Conservation (phyloP, 2,888 invertebrate genomes). For the Flabesymbios commensalis region DNA sequence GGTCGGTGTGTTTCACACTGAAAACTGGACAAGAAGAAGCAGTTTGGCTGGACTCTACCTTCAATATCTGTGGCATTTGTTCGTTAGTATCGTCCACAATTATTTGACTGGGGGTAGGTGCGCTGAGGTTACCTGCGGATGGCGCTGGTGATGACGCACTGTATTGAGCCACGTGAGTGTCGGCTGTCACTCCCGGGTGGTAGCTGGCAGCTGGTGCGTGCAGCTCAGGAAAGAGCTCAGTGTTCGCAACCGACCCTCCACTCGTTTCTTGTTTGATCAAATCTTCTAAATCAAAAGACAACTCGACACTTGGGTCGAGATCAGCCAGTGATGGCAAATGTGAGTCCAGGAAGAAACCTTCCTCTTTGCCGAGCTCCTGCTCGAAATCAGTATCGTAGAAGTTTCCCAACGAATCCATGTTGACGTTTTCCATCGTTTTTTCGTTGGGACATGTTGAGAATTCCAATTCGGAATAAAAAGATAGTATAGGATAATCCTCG, state of each 20-base stretch:
- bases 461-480: constrained; percentile 9
- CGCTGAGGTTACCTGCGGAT: background rate
- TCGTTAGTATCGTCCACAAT: background rate
- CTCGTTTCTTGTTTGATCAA: constrained; percentile 69
- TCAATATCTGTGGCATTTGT: no score
- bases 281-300: constrained; percentile 87
- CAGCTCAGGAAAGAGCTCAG: constrained; percentile 15
- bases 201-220: background rate
- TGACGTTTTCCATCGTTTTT: constrained; percentile 1
- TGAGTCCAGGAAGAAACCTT: background rate
- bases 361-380: no score
- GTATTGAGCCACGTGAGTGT: no score
- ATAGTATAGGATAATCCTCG: constrained; percentile 5
- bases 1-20: no score
- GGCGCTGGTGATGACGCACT: background rate
- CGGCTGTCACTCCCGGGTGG: no score
- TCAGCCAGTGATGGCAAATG: constrained; percentile 63
- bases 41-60: no score
- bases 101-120: background rate
- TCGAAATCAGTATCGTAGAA: background rate
- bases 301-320: constrained; percentile 83
- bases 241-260: background rate
- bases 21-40: no score
- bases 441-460: constrained; percentile 17
- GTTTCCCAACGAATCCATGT: background rate